Evolutionary conservation across 1,140 invertebrate genomes (phyloP), one percentile per base, ranked within the genome.

Genomic region (Oryzaephilus surinamensis): DNA sequence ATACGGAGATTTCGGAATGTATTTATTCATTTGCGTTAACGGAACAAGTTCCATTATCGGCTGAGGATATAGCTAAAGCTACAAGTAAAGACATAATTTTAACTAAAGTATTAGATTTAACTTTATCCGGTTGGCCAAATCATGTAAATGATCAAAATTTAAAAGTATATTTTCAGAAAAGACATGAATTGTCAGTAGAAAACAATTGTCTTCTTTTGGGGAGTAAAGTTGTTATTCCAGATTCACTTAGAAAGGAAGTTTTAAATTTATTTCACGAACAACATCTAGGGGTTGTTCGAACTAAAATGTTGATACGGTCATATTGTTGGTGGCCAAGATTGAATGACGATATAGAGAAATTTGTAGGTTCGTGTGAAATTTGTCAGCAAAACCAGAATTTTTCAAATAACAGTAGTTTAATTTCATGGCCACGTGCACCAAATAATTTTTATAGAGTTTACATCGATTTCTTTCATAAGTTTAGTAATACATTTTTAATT

Each of bases 251-350:
- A 41, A 33, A 23, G 12, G 23, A 46, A 31, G 41, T 48, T 13
- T 35, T 55, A 31, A 24, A 36, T 10, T 32, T 48, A 28, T 35
- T 50, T 33, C 50, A 52, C 30, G 32, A 41, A 28, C 27, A 46
- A 34, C 43, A 55, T 31, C 26, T 42, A 11, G 50, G 52, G 2
- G 45, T 53, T 6, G 40, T 48, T n/a, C 19, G 32, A 13, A 48
- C 35, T 10, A 53, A 51, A 45, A 43, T 45, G 41, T 31, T 51
- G 12, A 36, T 43, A 4, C 36, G 48, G 18, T 40, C 32, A 2
- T 33, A 44, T 23, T 36, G 43, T 17, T 49, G 46, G 41, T 55
- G 51, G 48, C 42, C 51, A 29, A 19, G 30, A 4, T 47, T 53
- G 4, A 34, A 46, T 32, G 4, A 16, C 3, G 48, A 46, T 24